A percentile compares a stretch with the other conserved stretches of the same genome.
Conservation (phyloP, 2,113 vertebrate species). For the Crocuta crocuta region DNA sequence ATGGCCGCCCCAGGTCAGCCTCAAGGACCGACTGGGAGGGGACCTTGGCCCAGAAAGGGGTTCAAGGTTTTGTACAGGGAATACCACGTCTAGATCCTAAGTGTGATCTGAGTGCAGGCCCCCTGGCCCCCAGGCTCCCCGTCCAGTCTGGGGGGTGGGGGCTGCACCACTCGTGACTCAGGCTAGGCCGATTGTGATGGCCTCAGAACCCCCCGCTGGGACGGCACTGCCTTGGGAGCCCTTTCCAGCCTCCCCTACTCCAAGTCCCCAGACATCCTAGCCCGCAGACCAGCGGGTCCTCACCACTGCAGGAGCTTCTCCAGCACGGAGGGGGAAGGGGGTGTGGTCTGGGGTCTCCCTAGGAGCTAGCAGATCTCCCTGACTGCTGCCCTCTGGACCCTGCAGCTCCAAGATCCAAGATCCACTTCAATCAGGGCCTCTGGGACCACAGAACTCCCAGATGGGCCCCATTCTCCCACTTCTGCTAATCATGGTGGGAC, state of each 20-base stretch:
- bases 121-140: not conserved
- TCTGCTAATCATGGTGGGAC: not conserved
- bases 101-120: not conserved
- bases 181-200: not conserved
- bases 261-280: not conserved
- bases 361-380: not conserved
- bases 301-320: not conserved
- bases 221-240: no score
- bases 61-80: not conserved
- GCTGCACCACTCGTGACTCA: not conserved
- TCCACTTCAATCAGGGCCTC: not conserved
- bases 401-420: no score
- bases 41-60: not conserved
- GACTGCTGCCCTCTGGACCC: not conserved
- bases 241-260: no score
- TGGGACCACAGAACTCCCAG: not conserved
- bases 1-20: not conserved
- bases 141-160: no score
- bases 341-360: not conserved
- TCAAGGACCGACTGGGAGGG: no score
- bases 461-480: not conserved
- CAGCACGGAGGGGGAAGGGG: not conserved
- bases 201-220: not conserved
- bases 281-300: not conserved
- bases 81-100: accelerated